These are phyloP conservation scores for Leptodactylus fallax DNA, from an alignment of 2,797 vertebrate genomes.

Conservation along the genomic window DNA sequence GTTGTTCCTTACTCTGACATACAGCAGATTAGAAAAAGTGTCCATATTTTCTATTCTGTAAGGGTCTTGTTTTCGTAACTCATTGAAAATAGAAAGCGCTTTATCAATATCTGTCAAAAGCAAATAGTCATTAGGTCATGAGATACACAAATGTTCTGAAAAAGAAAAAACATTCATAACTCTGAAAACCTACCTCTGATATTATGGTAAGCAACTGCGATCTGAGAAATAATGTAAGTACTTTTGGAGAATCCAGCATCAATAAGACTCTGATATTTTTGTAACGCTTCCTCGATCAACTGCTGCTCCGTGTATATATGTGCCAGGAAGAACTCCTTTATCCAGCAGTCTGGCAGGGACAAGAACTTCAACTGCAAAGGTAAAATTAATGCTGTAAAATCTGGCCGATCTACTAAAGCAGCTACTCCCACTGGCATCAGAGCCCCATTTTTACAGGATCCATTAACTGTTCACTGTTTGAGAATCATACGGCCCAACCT, in stretches of 20 bases:
- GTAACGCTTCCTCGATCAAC: constrained; percentile 96
- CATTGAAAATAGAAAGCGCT: constrained; percentile 94
- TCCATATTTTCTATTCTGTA: constrained; percentile 99
- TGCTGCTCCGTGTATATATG: constrained; percentile 99
- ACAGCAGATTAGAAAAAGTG: constrained; percentile 96
- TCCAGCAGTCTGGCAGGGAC: constrained; percentile 96
- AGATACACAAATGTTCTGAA: neutral
- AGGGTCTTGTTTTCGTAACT: constrained; percentile 94
- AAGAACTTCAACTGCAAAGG: constrained; percentile 90
- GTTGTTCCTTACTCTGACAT: constrained; percentile 87
- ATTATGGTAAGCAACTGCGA: constrained; percentile 98
- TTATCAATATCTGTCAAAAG: constrained; percentile 92
- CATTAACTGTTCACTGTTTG: no score
- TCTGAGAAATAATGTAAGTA: constrained; percentile 98
- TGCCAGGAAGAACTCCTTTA: constrained; percentile 98
- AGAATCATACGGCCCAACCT: no score
- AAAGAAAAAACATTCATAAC: neutral
- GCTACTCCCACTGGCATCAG: neutral
- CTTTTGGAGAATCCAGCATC: constrained; percentile 97
- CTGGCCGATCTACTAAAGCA: no score
- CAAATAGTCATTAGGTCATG: constrained; percentile 54
- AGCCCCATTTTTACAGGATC: neutral
- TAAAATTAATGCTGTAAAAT: neutral
- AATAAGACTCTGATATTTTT: constrained; percentile 97
- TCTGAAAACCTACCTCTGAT: constrained; percentile 85